Conservation (phyloP, 2,888 invertebrate genomes). For the Nasonia oneida region DNA sequence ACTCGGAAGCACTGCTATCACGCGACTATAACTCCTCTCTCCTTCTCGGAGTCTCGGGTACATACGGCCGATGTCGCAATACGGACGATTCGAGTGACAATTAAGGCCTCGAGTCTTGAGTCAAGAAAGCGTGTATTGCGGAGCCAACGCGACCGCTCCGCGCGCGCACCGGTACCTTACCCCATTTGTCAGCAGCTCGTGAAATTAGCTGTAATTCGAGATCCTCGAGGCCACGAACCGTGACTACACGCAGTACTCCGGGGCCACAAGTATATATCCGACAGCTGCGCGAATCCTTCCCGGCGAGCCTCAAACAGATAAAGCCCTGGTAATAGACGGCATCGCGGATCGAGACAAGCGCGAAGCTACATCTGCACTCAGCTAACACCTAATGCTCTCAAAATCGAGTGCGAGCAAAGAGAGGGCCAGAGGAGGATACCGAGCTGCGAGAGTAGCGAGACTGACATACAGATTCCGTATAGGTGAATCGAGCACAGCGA, state of each 20-base stretch:
- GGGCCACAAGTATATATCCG: slow-evolving; percentile 9
- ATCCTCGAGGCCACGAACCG: slow-evolving; percentile 16
- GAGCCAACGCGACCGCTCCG: neutral
- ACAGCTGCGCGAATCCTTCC: neutral
- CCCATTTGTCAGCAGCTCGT: slow-evolving; percentile 33
- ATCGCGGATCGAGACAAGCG: neutral
- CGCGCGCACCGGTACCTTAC: neutral
- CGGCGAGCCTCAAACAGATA: neutral
- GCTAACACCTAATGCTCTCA: slow-evolving; percentile 16
- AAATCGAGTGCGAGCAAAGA: slow-evolving; percentile 13
- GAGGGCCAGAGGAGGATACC: neutral
- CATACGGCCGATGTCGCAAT: neutral
- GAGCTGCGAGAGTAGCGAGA: neutral
- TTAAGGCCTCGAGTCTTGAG: slow-evolving; percentile 6
- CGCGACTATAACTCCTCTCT: neutral
- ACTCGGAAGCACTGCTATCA: neutral
- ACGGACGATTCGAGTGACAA: slow-evolving; percentile 2
- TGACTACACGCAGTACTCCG: neutral
- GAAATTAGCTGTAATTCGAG: slow-evolving; percentile 40
- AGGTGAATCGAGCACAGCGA: neutral
- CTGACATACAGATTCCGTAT: neutral
- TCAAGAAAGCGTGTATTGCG: slow-evolving; percentile 32
- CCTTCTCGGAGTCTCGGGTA: neutral
- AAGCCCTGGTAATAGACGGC: neutral
- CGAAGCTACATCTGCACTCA: neutral